Conservation (phyloP, 2,113 vertebrate species). For the Ursus arctos region DNA sequence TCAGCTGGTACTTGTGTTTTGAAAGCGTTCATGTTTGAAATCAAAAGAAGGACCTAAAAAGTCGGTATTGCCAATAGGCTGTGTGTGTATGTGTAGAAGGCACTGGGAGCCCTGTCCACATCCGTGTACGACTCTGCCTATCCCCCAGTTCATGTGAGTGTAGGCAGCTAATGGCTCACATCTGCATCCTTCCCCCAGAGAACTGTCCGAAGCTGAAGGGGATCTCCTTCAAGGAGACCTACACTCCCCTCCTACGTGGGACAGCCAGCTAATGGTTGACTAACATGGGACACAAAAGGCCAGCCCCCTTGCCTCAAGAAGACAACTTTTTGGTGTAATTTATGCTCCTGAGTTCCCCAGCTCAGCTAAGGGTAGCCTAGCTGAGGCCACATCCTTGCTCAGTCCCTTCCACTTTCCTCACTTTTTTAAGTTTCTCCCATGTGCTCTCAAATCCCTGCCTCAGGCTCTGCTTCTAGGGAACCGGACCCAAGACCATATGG, state of each 20-base stretch:
- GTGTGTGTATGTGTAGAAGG: accelerated
- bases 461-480: neutral
- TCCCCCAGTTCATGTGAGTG: neutral
- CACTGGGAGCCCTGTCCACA: neutral
- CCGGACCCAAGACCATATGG: neutral
- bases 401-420: neutral
- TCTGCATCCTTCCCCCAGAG: neutral
- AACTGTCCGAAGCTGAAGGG: neutral
- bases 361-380: neutral
- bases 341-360: neutral
- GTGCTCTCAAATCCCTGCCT: neutral
- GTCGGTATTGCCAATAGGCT: neutral
- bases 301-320: neutral
- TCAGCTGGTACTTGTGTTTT: neutral
- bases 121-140: no score
- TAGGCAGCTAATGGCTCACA: neutral
- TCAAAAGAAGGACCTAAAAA: neutral
- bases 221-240: neutral
- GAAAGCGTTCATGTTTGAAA: neutral
- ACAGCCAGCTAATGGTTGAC: neutral
- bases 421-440: neutral
- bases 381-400: neutral
- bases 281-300: neutral
- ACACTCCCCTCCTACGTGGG: neutral
- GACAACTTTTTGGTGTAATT: neutral